A percentile compares a stretch with the other conserved stretches of the same genome.
Evolutionary conservation across 2,113 vertebrate species (phyloP).

Genomic region (Aramus guarauna): DNA sequence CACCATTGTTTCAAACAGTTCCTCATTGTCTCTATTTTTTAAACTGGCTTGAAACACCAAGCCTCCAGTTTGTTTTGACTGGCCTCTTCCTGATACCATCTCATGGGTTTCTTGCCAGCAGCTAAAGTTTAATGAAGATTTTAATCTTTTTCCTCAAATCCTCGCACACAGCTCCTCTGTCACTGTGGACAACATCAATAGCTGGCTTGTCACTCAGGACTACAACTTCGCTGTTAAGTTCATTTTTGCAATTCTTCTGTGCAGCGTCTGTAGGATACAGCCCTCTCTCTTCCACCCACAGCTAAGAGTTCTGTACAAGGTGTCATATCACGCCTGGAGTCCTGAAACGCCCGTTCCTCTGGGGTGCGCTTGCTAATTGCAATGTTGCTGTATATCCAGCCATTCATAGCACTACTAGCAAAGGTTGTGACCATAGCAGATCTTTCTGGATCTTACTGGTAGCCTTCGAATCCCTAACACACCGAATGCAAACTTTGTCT

Average conservation of each 20-base stretch:
- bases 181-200: neutral
- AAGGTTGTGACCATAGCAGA: neutral
- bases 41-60: neutral
- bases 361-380: neutral
- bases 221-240: neutral
- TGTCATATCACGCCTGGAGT: neutral
- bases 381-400: neutral
- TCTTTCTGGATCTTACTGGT: neutral
- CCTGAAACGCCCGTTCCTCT: neutral
- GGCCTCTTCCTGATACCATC: neutral
- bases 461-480: neutral
- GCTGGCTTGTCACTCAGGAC: neutral
- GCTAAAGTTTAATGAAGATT: neutral
- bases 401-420: neutral
- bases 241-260: neutral
- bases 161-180: neutral
- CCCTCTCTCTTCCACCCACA: neutral
- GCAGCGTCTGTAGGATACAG: neutral
- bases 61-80: constrained; percentile 7
- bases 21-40: neutral
- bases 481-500: neutral
- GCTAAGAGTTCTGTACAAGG: neutral
- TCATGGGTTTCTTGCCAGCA: neutral
- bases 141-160: neutral
- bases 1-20: neutral